A percentile compares a stretch with the other conserved stretches of the same genome.
Evolutionary conservation across 2,888 invertebrate species (phyloP).

Genomic region (Ormyrus rosae): DNA sequence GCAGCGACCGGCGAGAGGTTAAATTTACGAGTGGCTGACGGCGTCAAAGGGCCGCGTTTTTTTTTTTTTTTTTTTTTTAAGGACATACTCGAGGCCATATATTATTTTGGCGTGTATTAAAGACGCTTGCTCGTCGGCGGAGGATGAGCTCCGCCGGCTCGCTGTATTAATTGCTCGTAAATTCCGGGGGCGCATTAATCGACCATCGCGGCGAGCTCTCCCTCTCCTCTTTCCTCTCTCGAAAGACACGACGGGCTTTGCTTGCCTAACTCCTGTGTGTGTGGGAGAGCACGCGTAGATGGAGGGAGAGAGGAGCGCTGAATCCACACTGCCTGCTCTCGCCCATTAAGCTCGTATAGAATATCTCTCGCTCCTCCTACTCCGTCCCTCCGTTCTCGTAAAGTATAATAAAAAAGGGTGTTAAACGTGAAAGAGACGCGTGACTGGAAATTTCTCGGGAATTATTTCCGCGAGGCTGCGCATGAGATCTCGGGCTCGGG

Average conservation of each 20-base stretch:
- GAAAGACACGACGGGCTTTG: too few relatives aligned
- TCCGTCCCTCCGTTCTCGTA: conserved; percentile 22
- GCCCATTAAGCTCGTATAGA: conserved; percentile 43
- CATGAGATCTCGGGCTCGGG: too few relatives aligned
- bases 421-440: conserved; percentile 40
- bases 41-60: conserved; percentile 40
- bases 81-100: conserved; percentile 57
- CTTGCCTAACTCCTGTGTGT: too few relatives aligned
- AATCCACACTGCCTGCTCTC: conserved; percentile 39
- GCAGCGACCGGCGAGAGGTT: neutral
- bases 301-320: conserved; percentile 4
- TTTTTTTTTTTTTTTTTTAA: conserved; percentile 41
- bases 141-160: conserved; percentile 30
- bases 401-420: conserved; percentile 45
- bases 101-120: conserved; percentile 57
- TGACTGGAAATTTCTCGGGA: conserved; percentile 46
- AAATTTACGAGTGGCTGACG: conserved; percentile 21
- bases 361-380: neutral
- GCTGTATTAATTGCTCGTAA: conserved; percentile 71
- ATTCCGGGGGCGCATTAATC: conserved; percentile 68
- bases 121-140: neutral
- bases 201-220: conserved; percentile 64
- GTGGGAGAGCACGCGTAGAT: neutral
- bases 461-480: conserved; percentile 20
- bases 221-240: neutral